phyloP scores from a whole-genome alignment of 2,797 vertebrate genomes.

The Brachymystax lenok region DNA sequence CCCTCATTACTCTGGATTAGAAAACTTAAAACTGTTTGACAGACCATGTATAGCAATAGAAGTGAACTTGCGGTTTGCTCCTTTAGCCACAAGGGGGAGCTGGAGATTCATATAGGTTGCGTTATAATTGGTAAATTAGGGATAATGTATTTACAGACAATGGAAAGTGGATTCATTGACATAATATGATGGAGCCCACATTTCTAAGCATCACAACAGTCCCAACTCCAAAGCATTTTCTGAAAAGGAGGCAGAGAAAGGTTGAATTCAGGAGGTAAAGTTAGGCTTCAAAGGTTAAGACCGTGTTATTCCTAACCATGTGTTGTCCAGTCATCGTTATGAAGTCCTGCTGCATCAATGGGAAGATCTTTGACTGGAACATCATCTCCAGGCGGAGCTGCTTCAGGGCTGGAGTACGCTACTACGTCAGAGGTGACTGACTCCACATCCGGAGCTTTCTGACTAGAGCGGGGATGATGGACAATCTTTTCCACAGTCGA shows the following conservation, averaged over 20 bases:
- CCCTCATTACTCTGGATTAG: background rate
- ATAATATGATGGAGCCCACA: background rate
- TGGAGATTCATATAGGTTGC: background rate
- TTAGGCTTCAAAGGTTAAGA: background rate
- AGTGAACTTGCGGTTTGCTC: background rate
- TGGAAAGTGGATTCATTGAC: background rate
- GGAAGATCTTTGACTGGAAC: slow-evolving; percentile 92
- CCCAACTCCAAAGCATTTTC: background rate
- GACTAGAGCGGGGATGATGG: background rate
- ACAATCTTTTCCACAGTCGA: background rate
- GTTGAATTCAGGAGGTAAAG: background rate
- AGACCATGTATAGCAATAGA: background rate
- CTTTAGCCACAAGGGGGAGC: slow-evolving; percentile 12
- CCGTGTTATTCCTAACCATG: slow-evolving; percentile 47
- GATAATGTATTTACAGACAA: background rate
- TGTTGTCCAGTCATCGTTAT: slow-evolving; percentile 82
- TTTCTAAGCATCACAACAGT: background rate
- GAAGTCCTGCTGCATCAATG: slow-evolving; percentile 89
- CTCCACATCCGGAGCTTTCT: background rate
- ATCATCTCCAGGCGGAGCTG: slow-evolving; percentile 94
- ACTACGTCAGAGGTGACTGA: slow-evolving; percentile 90
- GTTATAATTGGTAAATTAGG: background rate
- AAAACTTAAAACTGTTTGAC: background rate
- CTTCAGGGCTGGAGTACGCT: slow-evolving; percentile 93
- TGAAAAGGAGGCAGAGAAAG: background rate